Evolutionary conservation across 2,888 invertebrate species (phyloP).

Genomic region (Prenolepis imparis): DNA sequence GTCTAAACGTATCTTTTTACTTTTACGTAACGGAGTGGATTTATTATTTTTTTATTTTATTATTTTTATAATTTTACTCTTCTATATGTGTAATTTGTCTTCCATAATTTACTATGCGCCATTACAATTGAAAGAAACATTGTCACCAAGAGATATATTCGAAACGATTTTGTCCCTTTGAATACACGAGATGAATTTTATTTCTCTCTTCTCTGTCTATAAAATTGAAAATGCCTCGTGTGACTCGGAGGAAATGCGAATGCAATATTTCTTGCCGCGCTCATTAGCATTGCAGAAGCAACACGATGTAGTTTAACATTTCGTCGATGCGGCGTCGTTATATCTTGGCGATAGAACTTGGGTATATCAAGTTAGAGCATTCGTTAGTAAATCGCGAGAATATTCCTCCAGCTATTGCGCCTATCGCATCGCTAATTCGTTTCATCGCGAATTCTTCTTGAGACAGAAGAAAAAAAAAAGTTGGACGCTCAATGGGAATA

Average conservation of each 20-base stretch:
- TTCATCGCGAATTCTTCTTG: constrained; percentile 51
- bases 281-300: constrained; percentile 14
- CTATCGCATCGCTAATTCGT: constrained; percentile 39
- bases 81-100: neutral
- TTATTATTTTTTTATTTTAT: neutral
- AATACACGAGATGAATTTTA: neutral
- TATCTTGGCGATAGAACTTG: neutral
- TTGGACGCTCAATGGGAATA: constrained; percentile 45
- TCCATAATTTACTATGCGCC: neutral
- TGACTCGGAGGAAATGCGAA: neutral
- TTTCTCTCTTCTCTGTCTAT: neutral
- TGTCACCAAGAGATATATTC: neutral
- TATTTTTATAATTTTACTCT: neutral
- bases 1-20: too few relatives aligned
- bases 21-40: neutral
- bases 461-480: constrained; percentile 50
- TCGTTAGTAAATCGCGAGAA: constrained; percentile 29
- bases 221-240: constrained; percentile 13
- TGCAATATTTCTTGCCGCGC: neutral
- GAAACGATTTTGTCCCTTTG: neutral
- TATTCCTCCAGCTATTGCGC: neutral
- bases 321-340: constrained; percentile 12
- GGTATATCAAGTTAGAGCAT: neutral
- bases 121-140: neutral
- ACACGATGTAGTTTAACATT: neutral